Base-by-base conservation (phyloP, 2,797 vertebrate species). In the Luscinia luscinia region DNA sequence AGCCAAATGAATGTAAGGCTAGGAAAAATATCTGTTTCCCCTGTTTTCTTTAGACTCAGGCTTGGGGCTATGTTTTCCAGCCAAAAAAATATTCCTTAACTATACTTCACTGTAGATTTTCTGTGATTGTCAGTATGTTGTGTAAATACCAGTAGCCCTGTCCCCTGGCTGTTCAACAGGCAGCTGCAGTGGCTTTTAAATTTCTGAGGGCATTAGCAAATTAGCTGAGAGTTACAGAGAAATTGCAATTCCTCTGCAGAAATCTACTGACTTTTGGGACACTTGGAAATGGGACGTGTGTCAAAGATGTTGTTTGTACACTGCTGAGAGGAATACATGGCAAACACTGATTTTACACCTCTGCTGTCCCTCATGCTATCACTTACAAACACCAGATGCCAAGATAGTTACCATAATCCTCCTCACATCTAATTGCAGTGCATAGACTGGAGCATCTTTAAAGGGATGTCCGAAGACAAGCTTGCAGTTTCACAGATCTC, bases 401-500 rank as follows among this genome's bases (percentile, higher is more conserved):
- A 59, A 34, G 67, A 61, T 41, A 38, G 34, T 36, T 72, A 13
- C 75, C 68, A 38, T 55, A 68, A 90, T 67, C 49, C 38, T 91
- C 67, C 64, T 84, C 51, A 64, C 12, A 23, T 87, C 88, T 84
- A 72, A 93, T 86, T 91, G 78, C 90, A 80, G 58, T 90, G 77
- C 80, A 58, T 14, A 83, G 48, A 20, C 64, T 61, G 83, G 38
- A 87, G 67, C 9, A 0, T 74, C 70, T 88, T 79, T 93, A 74
- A 93, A 86, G 90, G 88, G 74, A 67, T 68, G 59, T 84, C 83
- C 83, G 62, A 90, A 91, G 70, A 74, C 74, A 88, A 90, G 77
- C 68, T 75, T 87, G 45, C 68, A 77, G 70, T 78, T 96, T 96
- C 87, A 80, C n/a, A 84, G 90, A 46, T 84, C 74, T 92, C 85